Evolutionary conservation across 2,888 invertebrate species (phyloP).

Genomic region (Cheilosia impressa): DNA sequence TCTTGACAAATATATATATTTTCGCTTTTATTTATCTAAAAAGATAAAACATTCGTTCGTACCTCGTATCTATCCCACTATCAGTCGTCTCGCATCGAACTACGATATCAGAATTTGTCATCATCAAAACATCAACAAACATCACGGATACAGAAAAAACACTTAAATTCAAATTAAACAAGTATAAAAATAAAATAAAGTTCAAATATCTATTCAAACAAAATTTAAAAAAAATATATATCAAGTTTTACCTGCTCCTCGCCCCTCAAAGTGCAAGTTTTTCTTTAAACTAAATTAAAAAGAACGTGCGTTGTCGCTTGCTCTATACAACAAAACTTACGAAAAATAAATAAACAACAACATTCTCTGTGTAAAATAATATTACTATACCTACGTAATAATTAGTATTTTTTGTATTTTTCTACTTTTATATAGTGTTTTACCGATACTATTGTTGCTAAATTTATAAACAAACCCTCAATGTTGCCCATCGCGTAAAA

Average conservation of each 20-base stretch:
- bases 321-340: constrained; percentile 22
- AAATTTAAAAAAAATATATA: constrained; percentile 11
- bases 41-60: constrained; percentile 3
- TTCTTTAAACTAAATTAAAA: constrained; percentile 14
- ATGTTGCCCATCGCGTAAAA: constrained; percentile 45
- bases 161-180: constrained; percentile 6
- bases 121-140: constrained; percentile 41
- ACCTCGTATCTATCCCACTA: constrained; percentile 18
- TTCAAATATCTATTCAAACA: constrained; percentile 42
- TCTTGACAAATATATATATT: constrained; percentile 7
- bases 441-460: constrained; percentile 58
- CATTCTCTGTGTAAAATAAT: constrained; percentile 52
- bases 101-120: constrained; percentile 43
- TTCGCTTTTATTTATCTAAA: neutral
- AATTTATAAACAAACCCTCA: constrained; percentile 44
- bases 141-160: constrained; percentile 49
- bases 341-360: constrained; percentile 40
- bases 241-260: constrained; percentile 19
- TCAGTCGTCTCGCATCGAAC: constrained; percentile 60
- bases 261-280: constrained; percentile 40
- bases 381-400: constrained; percentile 40
- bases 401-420: constrained; percentile 75
- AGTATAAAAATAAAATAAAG: constrained; percentile 20
- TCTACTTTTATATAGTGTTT: constrained; percentile 76
- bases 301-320: constrained; percentile 56